These are phyloP conservation scores for Tridacna crocea DNA, from an alignment of 2,888 invertebrate genomes.

Conservation along the genomic window DNA sequence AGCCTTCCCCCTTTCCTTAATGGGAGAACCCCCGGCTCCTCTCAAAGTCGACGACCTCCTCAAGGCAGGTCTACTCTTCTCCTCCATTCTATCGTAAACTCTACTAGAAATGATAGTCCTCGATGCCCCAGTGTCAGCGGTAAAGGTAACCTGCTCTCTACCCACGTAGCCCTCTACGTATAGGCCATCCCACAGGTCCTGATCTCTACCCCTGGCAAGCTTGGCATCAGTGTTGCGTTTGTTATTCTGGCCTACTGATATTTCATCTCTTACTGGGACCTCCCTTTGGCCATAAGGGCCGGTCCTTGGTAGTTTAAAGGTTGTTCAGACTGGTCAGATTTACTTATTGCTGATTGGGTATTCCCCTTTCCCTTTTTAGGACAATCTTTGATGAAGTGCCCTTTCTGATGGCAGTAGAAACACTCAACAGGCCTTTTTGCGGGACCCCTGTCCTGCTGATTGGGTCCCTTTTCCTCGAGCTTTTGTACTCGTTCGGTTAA, in stretches of 20 bases:
- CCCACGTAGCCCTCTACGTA: slow-evolving; percentile 7
- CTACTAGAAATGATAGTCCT: neutral
- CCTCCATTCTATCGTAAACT: neutral
- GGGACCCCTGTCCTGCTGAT: neutral
- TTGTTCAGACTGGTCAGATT: neutral
- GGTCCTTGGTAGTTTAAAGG: neutral
- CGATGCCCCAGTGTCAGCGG: slow-evolving; percentile 2
- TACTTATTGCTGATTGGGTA: neutral
- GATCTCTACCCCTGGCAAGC: neutral
- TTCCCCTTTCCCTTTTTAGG: neutral
- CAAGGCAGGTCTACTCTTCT: slow-evolving; percentile 1
- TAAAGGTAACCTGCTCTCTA: neutral
- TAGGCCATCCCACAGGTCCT: neutral
- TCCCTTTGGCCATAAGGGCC: slow-evolving; percentile 10
- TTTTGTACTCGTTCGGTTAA: neutral
- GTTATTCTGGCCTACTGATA: neutral
- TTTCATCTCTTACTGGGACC: slow-evolving; percentile 4
- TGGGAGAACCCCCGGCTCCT: slow-evolving; percentile 10
- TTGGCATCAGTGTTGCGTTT: neutral
- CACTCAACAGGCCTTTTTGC: neutral
- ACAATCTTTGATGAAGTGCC: too few relatives aligned
- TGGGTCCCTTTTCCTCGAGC: neutral
- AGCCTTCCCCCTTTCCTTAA: slow-evolving; percentile 38
- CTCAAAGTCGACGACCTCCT: slow-evolving; percentile 11
- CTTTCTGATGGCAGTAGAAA: neutral